Conservation (phyloP, 2,888 invertebrate species). For the Cactoblastis cactorum region DNA sequence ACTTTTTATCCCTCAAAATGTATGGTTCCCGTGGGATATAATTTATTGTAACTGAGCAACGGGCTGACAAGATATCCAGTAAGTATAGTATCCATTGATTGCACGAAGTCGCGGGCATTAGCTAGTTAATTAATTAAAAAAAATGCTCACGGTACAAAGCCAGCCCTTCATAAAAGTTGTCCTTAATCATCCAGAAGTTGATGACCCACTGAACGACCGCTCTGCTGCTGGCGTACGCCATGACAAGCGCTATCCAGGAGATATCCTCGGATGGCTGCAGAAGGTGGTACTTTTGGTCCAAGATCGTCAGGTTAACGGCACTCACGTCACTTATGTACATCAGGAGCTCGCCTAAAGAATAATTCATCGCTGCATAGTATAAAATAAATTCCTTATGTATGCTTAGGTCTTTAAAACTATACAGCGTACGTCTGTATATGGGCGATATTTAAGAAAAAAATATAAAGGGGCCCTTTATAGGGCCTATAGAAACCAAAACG, state of each 20-base stretch:
- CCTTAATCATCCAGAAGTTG: slow-evolving; percentile 65
- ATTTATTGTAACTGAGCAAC: too few species aligned
- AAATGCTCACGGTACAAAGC: slow-evolving; percentile 43
- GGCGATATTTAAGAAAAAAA: too few species aligned
- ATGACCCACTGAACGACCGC: slow-evolving; percentile 60
- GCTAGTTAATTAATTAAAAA: not conserved
- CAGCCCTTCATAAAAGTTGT: slow-evolving; percentile 52
- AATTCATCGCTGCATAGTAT: too few species aligned
- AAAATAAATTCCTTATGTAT: too few species aligned
- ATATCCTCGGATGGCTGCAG: slow-evolving; percentile 35
- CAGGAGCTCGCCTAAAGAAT: not conserved
- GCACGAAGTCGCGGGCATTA: too few species aligned
- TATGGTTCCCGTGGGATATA: too few species aligned
- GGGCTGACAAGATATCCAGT: not conserved
- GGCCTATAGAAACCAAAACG: too few species aligned
- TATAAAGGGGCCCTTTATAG: too few species aligned
- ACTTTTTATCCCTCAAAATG: too few species aligned
- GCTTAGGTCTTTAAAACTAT: too few species aligned
- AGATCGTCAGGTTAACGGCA: not conserved
- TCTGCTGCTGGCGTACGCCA: slow-evolving; percentile 53
- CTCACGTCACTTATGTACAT: not conserved
- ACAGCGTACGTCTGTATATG: too few species aligned
- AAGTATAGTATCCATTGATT: not conserved
- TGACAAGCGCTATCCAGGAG: slow-evolving; percentile 55
- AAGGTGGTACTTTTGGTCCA: not conserved